These are phyloP conservation scores for Xestoiulus laeticollis DNA, from an alignment of 2,888 invertebrate species.

Conservation along the genomic window DNA sequence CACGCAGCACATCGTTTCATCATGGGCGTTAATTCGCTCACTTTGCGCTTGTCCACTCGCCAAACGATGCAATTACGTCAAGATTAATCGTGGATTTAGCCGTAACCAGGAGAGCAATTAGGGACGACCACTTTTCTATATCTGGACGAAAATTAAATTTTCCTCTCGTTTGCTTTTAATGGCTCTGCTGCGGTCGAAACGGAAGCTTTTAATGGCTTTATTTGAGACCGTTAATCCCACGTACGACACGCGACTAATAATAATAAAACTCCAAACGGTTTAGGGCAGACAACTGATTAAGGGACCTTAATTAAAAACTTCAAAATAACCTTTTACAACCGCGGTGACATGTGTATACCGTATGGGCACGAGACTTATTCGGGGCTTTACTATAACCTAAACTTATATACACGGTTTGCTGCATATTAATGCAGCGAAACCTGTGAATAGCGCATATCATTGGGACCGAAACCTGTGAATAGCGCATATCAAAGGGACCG, in stretches of 20 bases:
- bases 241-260: background rate
- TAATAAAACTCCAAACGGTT: background rate
- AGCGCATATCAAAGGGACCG: too few species aligned
- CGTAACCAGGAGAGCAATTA: slow-evolving; percentile 54
- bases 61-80: slow-evolving; percentile 41
- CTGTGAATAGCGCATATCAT: too few species aligned
- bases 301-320: too few species aligned
- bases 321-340: too few species aligned
- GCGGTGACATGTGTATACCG: background rate
- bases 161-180: background rate
- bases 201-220: slow-evolving; percentile 23
- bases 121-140: slow-evolving; percentile 51
- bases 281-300: too few species aligned
- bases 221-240: background rate
- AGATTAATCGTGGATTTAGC: slow-evolving; percentile 56
- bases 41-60: slow-evolving; percentile 23
- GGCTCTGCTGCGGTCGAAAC: background rate
- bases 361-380: too few species aligned
- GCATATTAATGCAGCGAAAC: too few species aligned
- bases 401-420: too few species aligned
- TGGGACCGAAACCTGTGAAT: too few species aligned
- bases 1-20: background rate
- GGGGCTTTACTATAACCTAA: too few species aligned
- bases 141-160: slow-evolving; percentile 16
- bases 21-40: background rate